Conservation (phyloP, 2,113 vertebrate species). For the Pelobates fuscus region DNA sequence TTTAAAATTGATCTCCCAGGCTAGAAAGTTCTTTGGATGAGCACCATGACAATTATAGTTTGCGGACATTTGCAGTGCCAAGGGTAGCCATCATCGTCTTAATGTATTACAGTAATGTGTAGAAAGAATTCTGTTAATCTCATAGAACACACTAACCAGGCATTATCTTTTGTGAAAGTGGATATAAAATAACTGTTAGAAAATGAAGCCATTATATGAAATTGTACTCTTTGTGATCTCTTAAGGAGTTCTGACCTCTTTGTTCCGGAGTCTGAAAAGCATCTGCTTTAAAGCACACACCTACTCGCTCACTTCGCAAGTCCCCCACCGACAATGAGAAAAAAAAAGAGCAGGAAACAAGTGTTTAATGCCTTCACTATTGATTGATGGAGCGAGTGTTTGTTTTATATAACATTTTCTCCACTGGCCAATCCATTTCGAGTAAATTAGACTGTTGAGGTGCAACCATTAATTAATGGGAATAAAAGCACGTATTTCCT, state of each 20-base stretch:
- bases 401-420: not conserved
- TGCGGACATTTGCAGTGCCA: too few relatives aligned
- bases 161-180: constrained; percentile 15
- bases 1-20: too few relatives aligned
- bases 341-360: constrained; percentile 1
- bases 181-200: not conserved
- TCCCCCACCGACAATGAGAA: constrained; percentile 21
- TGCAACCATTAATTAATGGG: constrained; percentile 21
- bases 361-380: constrained; percentile 8
- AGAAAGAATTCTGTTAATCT: too few relatives aligned
- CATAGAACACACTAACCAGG: not conserved
- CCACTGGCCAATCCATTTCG: not conserved
- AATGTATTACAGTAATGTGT: too few relatives aligned
- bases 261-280: constrained; percentile 33
- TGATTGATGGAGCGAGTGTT: constrained; percentile 42
- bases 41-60: too few relatives aligned
- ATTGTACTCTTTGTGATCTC: constrained; percentile 34
- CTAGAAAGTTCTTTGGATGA: too few relatives aligned
- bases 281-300: constrained; percentile 20
- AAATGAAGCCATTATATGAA: constrained; percentile 30
- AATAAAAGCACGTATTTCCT: not conserved
- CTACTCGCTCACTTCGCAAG: constrained; percentile 26
- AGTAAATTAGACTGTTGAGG: constrained; percentile 23
- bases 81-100: too few relatives aligned
- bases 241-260: constrained; percentile 36